Percentiles rank a stretch among this genome's conserved stretches.
phyloP scores from a whole-genome alignment of 2,888 invertebrate species.

The Drosophila pseudotakahashii region DNA sequence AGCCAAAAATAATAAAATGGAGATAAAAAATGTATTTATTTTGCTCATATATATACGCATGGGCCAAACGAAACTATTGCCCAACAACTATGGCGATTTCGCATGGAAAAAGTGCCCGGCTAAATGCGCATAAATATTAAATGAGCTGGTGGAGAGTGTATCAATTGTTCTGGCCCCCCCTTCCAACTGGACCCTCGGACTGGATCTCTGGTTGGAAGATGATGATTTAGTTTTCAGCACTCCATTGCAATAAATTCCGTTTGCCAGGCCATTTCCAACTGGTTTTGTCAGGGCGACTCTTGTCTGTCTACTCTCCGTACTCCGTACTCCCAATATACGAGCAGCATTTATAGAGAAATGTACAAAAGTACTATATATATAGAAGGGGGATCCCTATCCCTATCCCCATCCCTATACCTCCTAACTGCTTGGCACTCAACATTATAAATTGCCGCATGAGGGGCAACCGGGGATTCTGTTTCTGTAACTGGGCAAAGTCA shows the following conservation, averaged over 20 bases:
- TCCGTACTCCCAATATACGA: conserved; percentile 8
- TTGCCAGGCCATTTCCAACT: conserved; percentile 56
- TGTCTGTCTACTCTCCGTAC: conserved; percentile 27
- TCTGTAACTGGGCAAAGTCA: conserved; percentile 27
- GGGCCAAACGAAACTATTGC: conserved; percentile 43
- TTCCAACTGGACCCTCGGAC: conserved; percentile 18
- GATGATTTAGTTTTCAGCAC: conserved; percentile 63
- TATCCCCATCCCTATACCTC: conserved; percentile 7
- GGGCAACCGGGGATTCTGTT: conserved; percentile 6
- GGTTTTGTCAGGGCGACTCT: conserved; percentile 53
- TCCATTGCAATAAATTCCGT: conserved; percentile 62
- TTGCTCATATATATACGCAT: conserved; percentile 52
- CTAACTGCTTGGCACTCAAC: conserved; percentile 55
- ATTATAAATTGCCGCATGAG: conserved; percentile 57
- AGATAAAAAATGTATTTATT: conserved; percentile 48
- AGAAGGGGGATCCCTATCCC: conserved; percentile 16
- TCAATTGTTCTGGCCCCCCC: conserved; percentile 48
- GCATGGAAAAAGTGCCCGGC: conserved; percentile 40
- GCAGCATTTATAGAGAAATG: conserved; percentile 10
- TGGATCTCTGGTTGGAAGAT: conserved; percentile 41
- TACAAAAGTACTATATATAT: neutral
- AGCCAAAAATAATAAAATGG: conserved; percentile 35
- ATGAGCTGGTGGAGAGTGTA: conserved; percentile 55
- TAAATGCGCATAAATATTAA: conserved; percentile 65
- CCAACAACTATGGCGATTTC: conserved; percentile 1